Evolutionary conservation across 2,113 vertebrate genomes (phyloP).

Genomic region (Bufo gargarizans): DNA sequence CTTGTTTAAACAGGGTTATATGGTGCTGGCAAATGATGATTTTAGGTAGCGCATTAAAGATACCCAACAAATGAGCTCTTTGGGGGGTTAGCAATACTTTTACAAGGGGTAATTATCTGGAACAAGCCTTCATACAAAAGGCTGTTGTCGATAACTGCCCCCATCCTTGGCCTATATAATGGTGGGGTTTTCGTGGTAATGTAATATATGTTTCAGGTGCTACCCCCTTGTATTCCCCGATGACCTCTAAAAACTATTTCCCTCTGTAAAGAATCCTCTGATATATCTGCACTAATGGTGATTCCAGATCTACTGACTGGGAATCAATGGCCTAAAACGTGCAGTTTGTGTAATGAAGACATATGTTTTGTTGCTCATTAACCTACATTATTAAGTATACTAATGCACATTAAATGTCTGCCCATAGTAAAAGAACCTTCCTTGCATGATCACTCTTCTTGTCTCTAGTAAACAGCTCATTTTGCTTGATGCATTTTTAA

Average conservation of each 20-base stretch:
- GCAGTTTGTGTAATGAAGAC: neutral
- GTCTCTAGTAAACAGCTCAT: neutral
- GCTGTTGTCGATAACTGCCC: no score
- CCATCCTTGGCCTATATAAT: no score
- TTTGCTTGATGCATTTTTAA: conserved; percentile 23
- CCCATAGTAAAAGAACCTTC: neutral
- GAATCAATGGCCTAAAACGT: conserved; percentile 7
- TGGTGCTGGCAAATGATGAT: no score
- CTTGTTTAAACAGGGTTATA: no score
- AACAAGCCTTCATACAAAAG: no score
- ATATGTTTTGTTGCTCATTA: neutral
- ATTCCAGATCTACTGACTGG: neutral
- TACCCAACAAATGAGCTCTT: no score
- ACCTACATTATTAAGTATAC: conserved; percentile 6
- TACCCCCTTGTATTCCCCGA: neutral
- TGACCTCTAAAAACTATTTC: conserved; percentile 17
- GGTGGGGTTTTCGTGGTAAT: neutral
- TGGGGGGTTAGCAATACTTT: no score
- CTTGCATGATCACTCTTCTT: neutral
- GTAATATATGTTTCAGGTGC: neutral
- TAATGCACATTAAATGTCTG: neutral
- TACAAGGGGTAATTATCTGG: no score
- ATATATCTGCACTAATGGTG: neutral
- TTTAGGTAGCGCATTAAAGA: no score
- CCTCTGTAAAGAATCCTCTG: neutral